Evolutionary conservation across 2,888 invertebrate genomes (phyloP), one percentile per base, ranked within the genome.

Genomic region (Tachina grossa): DNA sequence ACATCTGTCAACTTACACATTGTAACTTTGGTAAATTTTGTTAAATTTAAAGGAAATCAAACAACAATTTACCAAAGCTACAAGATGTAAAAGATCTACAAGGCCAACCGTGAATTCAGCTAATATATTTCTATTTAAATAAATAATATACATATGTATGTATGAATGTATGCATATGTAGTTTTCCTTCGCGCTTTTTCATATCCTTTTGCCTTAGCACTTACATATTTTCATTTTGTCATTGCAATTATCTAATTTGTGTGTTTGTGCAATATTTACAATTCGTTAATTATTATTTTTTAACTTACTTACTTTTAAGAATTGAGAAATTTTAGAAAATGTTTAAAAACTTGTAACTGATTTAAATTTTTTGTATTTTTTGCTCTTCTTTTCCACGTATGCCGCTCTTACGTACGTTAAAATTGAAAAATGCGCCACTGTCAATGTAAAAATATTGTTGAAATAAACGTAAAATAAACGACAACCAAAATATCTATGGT

Each of bases 381-480:
- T 83, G 74, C 59, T 83, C 71, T 85, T 79, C 65, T 83, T 81
- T 78, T 81, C 71, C 45, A 77, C 41, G 13, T 59, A 61, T 83
- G 82, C 83, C 41, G 69, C 71, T 57, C 51, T 71, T 49, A 49
- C 68, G 43, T 69, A 41, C 63, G 19, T 43, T 66, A 63, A 49
- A 61, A 69, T 55, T 47, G 43, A 75, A 63, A 84, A 68, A 43
- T 66, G 78, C 74, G 66, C 83, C 83, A 87, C 85, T 87, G 87
- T 83, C 83, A 79, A 45, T 79, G 53, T 19, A 63, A 79, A 77
- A 71, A 63, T 78, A 63, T 68, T 66, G 51, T 75, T 53, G 78
- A 77, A 53, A 49, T n/a, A 72, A 76, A 63, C 14, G 16, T 71
- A 43, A 78, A 76, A 85, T 86, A 83, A 86, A 86, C 86, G 78